phyloP scores from a whole-genome alignment of 1,140 invertebrate species.

The Cryptotermes secundus region DNA sequence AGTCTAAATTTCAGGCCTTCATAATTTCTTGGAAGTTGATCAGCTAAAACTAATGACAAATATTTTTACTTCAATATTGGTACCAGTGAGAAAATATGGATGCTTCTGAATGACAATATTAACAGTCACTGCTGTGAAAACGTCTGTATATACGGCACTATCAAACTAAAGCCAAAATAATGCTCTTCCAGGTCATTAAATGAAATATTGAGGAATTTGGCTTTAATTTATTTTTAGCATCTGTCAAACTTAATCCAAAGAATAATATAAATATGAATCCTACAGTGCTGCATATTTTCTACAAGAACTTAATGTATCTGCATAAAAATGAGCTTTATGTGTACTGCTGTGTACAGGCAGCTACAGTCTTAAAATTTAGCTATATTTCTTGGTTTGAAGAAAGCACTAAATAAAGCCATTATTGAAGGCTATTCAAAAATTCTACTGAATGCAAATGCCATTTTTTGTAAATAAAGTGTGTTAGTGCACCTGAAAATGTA shows the following conservation, averaged over 20 bases:
- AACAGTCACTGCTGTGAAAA: no score
- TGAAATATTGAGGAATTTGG: no score
- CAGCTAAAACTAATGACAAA: no score
- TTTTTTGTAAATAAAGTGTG: neutral
- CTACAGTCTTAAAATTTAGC: neutral
- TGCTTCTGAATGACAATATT: no score
- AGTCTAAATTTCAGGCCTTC: no score
- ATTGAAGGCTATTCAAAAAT: neutral
- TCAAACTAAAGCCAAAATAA: no score
- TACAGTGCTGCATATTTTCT: neutral
- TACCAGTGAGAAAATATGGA: no score
- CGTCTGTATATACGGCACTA: no score
- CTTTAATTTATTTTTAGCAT: neutral
- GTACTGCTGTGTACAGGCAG: neutral
- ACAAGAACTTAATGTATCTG: neutral
- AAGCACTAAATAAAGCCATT: neutral
- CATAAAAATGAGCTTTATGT: neutral
- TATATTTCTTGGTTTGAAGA: neutral
- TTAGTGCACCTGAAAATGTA: neutral
- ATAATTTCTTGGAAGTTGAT: no score
- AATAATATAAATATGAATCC: neutral
- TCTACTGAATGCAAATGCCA: neutral
- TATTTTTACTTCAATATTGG: no score
- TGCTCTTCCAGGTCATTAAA: no score
- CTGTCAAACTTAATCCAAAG: neutral